These are phyloP conservation scores for Drosophila melanica DNA, from an alignment of 1,140 invertebrate genomes.

Conservation along the genomic window DNA sequence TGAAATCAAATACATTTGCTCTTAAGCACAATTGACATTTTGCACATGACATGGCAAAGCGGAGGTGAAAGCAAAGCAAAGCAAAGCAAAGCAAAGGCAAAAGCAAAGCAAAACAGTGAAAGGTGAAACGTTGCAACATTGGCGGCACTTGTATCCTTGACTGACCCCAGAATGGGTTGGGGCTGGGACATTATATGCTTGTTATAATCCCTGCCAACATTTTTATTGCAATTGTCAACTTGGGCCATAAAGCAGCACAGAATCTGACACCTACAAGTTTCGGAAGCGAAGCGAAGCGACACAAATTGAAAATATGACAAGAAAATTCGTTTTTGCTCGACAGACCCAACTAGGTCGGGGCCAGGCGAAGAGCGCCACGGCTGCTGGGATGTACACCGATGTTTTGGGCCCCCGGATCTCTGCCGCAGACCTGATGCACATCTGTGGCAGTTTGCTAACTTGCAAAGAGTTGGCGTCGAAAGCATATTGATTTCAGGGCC, in stretches of 20 bases:
- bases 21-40: slow-evolving; percentile 79
- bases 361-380: not conserved
- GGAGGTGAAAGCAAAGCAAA: slow-evolving; percentile 34
- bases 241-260: slow-evolving; percentile 71
- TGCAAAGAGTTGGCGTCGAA: slow-evolving; percentile 73
- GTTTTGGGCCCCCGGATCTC: not conserved
- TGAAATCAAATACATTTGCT: slow-evolving; percentile 76
- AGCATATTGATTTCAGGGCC: slow-evolving; percentile 74
- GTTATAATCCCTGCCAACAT: slow-evolving; percentile 80
- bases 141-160: slow-evolving; percentile 54
- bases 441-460: slow-evolving; percentile 73
- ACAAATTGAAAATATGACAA: slow-evolving; percentile 83
- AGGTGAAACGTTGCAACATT: slow-evolving; percentile 61
- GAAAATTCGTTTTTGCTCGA: slow-evolving; percentile 72
- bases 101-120: slow-evolving; percentile 41
- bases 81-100: slow-evolving; percentile 32
- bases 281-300: slow-evolving; percentile 56
- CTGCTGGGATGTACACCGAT: not conserved
- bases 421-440: slow-evolving; percentile 36
- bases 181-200: slow-evolving; percentile 73
- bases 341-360: slow-evolving; percentile 60
- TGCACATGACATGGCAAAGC: slow-evolving; percentile 67
- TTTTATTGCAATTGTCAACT: slow-evolving; percentile 81
- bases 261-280: slow-evolving; percentile 74
- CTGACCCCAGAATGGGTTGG: slow-evolving; percentile 39